A percentile compares a stretch with the other conserved stretches of the same genome.
These are phyloP conservation scores for Poecilia latipinna DNA, from an alignment of 2,113 vertebrate genomes.

Conservation along the genomic window DNA sequence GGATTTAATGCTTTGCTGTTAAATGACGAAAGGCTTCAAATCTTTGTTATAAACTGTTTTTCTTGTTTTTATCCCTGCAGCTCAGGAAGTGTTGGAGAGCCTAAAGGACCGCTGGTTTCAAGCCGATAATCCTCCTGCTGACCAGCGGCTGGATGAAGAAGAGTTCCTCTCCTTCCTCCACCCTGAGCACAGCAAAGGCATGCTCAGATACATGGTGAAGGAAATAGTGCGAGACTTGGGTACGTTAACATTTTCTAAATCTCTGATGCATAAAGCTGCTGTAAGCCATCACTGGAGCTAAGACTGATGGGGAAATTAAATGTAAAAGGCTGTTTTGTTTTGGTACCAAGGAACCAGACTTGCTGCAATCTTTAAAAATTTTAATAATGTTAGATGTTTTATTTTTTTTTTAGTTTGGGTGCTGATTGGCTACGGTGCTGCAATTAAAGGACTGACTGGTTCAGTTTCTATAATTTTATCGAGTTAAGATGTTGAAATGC, in stretches of 20 bases:
- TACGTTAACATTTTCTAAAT: constrained; percentile 52
- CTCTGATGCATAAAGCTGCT: not conserved
- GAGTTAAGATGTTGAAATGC: not conserved
- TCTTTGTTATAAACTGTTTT: not conserved
- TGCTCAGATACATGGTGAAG: constrained; percentile 97
- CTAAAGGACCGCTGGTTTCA: constrained; percentile 98
- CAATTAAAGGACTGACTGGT: too few relatives aligned
- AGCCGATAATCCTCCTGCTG: constrained; percentile 90
- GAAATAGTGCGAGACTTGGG: constrained; percentile 94
- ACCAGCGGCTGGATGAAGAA: constrained; percentile 89
- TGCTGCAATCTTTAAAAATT: too few relatives aligned
- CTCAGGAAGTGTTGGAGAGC: constrained; percentile 95
- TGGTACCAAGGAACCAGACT: too few relatives aligned
- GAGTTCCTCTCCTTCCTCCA: constrained; percentile 96
- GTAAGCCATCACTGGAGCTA: too few relatives aligned
- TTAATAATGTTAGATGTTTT: too few relatives aligned
- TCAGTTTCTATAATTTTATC: too few relatives aligned
- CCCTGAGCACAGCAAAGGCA: constrained; percentile 93
- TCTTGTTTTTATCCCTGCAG: constrained; percentile 67
- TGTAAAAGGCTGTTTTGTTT: too few relatives aligned
- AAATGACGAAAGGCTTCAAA: not conserved
- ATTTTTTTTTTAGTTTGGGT: too few relatives aligned
- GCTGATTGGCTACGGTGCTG: too few relatives aligned
- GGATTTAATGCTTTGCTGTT: too few relatives aligned
- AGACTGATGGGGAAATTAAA: too few relatives aligned